Conservation (phyloP, 2,797 vertebrate genomes). For the Danio albolineatus region DNA sequence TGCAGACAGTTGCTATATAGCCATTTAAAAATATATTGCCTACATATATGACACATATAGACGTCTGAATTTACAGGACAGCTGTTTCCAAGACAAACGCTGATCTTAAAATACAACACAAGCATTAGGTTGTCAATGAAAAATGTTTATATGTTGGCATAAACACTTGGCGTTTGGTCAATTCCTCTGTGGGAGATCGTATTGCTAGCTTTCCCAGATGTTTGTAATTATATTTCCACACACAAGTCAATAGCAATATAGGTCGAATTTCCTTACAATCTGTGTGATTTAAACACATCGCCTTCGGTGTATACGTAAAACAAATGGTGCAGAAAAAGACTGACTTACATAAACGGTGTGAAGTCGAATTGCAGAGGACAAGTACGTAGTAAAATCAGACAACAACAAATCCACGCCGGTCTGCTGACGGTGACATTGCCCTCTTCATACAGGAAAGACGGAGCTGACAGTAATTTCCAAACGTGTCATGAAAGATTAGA, state of each 20-base stretch:
- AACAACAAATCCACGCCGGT: constrained; percentile 84
- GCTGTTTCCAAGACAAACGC: background rate
- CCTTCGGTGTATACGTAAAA: constrained; percentile 46
- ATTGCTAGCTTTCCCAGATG: constrained; percentile 45
- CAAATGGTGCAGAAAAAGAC: constrained; percentile 63
- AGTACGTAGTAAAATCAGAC: constrained; percentile 77
- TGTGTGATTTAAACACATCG: constrained; percentile 9
- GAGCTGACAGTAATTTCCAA: constrained; percentile 64
- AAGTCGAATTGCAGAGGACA: constrained; percentile 68
- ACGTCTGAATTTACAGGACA: background rate
- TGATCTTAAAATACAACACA: constrained; percentile 7
- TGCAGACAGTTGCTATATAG: constrained; percentile 73
- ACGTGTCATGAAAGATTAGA: constrained; percentile 73
- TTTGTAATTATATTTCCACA: constrained; percentile 45
- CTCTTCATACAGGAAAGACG: constrained; percentile 68
- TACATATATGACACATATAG: constrained; percentile 30
- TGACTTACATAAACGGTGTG: constrained; percentile 69
- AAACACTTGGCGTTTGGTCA: background rate
- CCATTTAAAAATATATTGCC: constrained; percentile 10
- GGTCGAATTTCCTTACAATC: constrained; percentile 51
- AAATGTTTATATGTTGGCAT: background rate
- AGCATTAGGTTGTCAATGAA: constrained; percentile 18
- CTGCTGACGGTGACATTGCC: constrained; percentile 79
- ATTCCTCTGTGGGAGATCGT: constrained; percentile 47
- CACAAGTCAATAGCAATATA: constrained; percentile 53